Evolutionary conservation across 2,888 invertebrate species (phyloP).

Genomic region (Xestoiulus laeticollis): DNA sequence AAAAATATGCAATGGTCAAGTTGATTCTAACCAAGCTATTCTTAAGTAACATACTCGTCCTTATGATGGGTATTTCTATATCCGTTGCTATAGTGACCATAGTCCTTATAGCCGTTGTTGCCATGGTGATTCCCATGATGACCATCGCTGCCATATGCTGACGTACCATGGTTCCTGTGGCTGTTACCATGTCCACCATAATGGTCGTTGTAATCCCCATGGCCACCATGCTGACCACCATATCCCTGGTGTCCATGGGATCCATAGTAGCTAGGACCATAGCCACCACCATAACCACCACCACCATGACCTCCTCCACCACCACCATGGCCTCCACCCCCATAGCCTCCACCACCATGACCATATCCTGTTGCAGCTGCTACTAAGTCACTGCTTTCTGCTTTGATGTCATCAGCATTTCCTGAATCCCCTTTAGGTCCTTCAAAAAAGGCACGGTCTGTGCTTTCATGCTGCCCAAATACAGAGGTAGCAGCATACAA

Average conservation of each 20-base stretch:
- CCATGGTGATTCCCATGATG: conserved; percentile 68
- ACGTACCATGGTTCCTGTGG: conserved; percentile 69
- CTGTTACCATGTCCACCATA: conserved; percentile 62
- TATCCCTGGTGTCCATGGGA: conserved; percentile 68
- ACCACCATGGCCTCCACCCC: conserved; percentile 57
- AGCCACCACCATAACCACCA: conserved; percentile 36
- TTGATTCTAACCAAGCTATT: conserved; percentile 56
- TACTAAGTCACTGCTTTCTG: background rate
- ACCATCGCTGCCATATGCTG: conserved; percentile 69
- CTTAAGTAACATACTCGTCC: conserved; percentile 42
- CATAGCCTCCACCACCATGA: conserved; percentile 40
- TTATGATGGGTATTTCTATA: conserved; percentile 53
- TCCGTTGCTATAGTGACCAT: conserved; percentile 53
- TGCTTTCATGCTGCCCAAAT: background rate
- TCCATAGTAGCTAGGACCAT: conserved; percentile 41
- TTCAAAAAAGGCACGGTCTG: background rate
- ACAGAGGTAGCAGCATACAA: background rate
- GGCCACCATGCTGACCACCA: conserved; percentile 70
- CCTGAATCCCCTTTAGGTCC: background rate
- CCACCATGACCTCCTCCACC: conserved; percentile 45
- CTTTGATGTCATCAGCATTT: background rate
- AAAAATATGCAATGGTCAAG: background rate
- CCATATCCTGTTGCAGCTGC: conserved; percentile 48
- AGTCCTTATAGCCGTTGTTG: conserved; percentile 52
- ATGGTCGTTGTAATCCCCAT: conserved; percentile 61